These are phyloP conservation scores for Cristatella mucedo DNA, from an alignment of 2,888 invertebrate genomes.

Conservation along the genomic window DNA sequence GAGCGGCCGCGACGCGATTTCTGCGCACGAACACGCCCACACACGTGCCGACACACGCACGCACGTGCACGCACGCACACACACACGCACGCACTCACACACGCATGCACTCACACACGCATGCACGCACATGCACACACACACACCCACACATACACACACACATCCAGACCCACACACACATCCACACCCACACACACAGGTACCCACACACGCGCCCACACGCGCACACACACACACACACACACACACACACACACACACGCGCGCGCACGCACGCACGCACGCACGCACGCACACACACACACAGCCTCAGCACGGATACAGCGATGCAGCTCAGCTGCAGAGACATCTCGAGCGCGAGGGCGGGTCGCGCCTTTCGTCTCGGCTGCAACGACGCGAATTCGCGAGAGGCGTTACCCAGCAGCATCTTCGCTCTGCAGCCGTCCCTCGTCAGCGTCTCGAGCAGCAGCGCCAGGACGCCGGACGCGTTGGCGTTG, in stretches of 20 bases:
- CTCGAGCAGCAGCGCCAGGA: conserved; percentile 46
- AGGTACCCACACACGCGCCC: neutral
- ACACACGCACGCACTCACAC: too few species aligned
- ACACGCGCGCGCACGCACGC: neutral
- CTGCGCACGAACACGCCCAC: neutral
- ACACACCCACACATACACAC: too few species aligned
- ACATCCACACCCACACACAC: conserved; percentile 2
- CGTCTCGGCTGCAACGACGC: too few species aligned
- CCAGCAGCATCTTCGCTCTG: conserved; percentile 62
- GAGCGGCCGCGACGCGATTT: too few species aligned
- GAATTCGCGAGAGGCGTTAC: too few species aligned
- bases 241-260: neutral
- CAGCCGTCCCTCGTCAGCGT: conserved; percentile 71
- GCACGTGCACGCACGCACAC: neutral
- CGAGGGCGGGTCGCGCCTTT: too few species aligned
- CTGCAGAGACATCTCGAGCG: too few species aligned
- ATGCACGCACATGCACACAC: too few species aligned
- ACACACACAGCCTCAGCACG: too few species aligned
- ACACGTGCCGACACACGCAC: neutral
- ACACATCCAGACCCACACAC: too few species aligned
- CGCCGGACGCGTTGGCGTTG: conserved; percentile 19
- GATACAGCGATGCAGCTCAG: too few species aligned
- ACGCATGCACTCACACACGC: too few species aligned
- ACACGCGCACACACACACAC: conserved; percentile 2
- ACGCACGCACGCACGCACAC: conserved; percentile 2